Evolutionary conservation across 2,113 vertebrate genomes (phyloP).

Genomic region (Eurypyga helias): DNA sequence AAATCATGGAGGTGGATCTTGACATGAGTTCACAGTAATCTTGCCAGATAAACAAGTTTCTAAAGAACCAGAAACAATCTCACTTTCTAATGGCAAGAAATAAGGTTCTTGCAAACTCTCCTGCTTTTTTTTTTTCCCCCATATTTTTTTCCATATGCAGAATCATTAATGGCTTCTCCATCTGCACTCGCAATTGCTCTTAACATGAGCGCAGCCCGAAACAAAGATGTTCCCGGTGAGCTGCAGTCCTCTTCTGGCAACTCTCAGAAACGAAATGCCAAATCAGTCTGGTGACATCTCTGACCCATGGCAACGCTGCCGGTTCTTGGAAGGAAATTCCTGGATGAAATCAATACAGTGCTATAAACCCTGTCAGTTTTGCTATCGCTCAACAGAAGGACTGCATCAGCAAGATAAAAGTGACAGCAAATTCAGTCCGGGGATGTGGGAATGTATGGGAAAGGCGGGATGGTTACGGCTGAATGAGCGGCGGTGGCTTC

Average conservation of each 20-base stretch:
- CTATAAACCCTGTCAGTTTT: conserved; percentile 36
- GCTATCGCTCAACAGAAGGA: background rate
- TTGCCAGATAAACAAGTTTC: background rate
- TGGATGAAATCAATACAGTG: background rate
- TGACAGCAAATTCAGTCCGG: background rate
- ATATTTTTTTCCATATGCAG: background rate
- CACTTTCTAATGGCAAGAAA: background rate
- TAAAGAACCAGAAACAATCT: background rate
- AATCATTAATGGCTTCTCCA: conserved; percentile 8
- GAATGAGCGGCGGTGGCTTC: accelerated
- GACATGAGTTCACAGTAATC: background rate
- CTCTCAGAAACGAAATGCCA: conserved; percentile 10
- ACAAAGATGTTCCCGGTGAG: conserved; percentile 13
- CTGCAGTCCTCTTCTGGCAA: conserved; percentile 4
- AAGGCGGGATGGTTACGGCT: background rate
- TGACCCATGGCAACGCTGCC: conserved; percentile 25
- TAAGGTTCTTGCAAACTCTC: background rate
- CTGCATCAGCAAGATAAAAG: conserved; percentile 24
- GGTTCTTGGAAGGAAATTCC: conserved; percentile 55
- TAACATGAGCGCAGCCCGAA: background rate
- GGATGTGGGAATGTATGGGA: background rate
- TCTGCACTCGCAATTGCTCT: conserved; percentile 33
- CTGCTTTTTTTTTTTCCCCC: background rate
- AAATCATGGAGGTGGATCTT: background rate
- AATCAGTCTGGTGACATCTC: conserved; percentile 30